A percentile compares a stretch with the other conserved stretches of the same genome.
These are phyloP conservation scores for Masticophis lateralis DNA, from an alignment of 2,797 vertebrate species.

Conservation along the genomic window DNA sequence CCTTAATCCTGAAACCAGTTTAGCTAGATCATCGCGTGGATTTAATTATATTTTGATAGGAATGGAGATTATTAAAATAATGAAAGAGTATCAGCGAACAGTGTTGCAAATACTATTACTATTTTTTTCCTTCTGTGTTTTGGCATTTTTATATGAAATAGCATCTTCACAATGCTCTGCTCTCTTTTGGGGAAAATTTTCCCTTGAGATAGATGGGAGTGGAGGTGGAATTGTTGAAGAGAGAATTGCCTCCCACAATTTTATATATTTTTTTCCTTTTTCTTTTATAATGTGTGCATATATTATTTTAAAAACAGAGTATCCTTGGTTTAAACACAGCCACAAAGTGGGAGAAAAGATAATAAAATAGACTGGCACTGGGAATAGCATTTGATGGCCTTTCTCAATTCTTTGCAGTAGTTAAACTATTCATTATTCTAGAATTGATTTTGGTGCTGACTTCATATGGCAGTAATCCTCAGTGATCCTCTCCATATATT, in stretches of 20 bases:
- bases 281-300: neutral
- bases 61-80: slow-evolving; percentile 5
- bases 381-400: neutral
- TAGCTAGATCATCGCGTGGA: neutral
- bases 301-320: neutral
- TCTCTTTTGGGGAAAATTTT: neutral
- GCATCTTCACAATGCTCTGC: neutral
- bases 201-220: neutral
- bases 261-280: neutral
- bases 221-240: neutral
- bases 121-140: neutral
- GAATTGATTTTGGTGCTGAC: neutral
- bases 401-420: neutral
- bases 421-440: neutral
- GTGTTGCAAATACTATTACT: neutral
- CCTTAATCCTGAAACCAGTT: slow-evolving; percentile 3
- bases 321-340: neutral
- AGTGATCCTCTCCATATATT: neutral
- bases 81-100: neutral
- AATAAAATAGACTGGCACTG: neutral
- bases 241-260: neutral
- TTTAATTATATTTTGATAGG: slow-evolving; percentile 14
- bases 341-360: neutral
- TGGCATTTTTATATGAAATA: neutral
- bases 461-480: neutral